Evolutionary conservation across 2,888 invertebrate species (phyloP).

Genomic region (Cantharis rustica): DNA sequence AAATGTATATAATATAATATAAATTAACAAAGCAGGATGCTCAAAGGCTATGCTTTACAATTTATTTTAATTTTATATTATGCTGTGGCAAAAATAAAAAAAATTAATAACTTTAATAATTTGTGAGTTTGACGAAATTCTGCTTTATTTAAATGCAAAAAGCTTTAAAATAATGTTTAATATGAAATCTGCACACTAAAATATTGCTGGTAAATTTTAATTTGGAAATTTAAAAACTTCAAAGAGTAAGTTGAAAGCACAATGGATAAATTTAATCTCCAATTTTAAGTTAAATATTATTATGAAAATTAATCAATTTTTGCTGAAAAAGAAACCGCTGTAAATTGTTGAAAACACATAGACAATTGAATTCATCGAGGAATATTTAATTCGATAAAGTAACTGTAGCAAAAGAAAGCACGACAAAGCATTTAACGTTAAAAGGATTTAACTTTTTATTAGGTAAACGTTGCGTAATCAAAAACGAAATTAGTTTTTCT

Average conservation of each 20-base stretch:
- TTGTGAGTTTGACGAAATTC: too few species aligned
- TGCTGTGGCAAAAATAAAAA: too few species aligned
- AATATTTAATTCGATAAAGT: constrained; percentile 39
- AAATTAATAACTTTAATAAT: not conserved
- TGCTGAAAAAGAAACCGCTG: not conserved
- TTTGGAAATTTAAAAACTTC: not conserved
- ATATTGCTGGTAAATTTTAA: not conserved
- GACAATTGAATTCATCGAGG: constrained; percentile 28
- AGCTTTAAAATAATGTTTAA: not conserved
- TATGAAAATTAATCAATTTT: not conserved
- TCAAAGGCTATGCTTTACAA: too few species aligned
- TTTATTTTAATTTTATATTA: too few species aligned
- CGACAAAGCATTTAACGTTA: constrained; percentile 37
- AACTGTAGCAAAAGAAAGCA: constrained; percentile 30
- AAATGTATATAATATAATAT: too few species aligned
- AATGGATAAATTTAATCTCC: not conserved
- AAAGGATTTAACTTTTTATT: constrained; percentile 39
- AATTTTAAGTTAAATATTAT: not conserved
- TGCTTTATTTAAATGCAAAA: not conserved
- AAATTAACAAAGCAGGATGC: too few species aligned
- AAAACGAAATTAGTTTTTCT: constrained; percentile 37
- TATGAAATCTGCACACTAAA: not conserved
- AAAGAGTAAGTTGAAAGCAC: not conserved
- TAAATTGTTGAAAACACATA: constrained; percentile 28
- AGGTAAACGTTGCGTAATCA: constrained; percentile 36